phyloP scores from a whole-genome alignment of 2,888 invertebrate genomes.

The Gymnocheta viridis region DNA sequence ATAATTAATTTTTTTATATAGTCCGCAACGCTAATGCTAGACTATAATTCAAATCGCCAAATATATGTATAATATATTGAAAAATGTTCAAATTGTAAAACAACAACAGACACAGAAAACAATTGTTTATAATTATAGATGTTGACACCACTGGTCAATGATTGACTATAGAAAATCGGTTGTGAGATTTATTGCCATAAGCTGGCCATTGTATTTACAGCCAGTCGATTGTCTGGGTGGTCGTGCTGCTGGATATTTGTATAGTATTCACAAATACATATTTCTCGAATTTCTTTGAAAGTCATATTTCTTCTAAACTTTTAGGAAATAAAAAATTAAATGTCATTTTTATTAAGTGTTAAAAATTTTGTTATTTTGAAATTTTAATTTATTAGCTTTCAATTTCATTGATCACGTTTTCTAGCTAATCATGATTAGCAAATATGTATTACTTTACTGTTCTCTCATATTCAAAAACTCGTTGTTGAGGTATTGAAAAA shows the following conservation, averaged over 20 bases:
- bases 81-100: background rate
- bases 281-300: constrained; percentile 1
- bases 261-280: background rate
- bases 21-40: constrained; percentile 14
- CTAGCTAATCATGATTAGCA: constrained; percentile 64
- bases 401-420: constrained; percentile 56
- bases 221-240: constrained; percentile 34
- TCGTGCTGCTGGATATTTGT: background rate
- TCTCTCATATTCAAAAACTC: background rate
- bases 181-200: constrained; percentile 36
- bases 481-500: constrained; percentile 22
- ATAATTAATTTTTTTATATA: constrained; percentile 30
- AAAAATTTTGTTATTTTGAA: constrained; percentile 20
- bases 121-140: constrained; percentile 26
- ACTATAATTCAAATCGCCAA: constrained; percentile 30
- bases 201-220: background rate
- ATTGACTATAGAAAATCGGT: constrained; percentile 36
- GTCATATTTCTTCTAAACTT: background rate
- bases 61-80: background rate
- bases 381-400: constrained; percentile 59
- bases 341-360: constrained; percentile 52
- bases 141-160: constrained; percentile 59
- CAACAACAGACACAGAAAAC: background rate
- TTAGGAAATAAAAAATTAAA: constrained; percentile 6
- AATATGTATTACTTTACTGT: constrained; percentile 3